Evolutionary conservation across 2,113 vertebrate genomes (phyloP).

Genomic region (Pelecanoides urinatrix): DNA sequence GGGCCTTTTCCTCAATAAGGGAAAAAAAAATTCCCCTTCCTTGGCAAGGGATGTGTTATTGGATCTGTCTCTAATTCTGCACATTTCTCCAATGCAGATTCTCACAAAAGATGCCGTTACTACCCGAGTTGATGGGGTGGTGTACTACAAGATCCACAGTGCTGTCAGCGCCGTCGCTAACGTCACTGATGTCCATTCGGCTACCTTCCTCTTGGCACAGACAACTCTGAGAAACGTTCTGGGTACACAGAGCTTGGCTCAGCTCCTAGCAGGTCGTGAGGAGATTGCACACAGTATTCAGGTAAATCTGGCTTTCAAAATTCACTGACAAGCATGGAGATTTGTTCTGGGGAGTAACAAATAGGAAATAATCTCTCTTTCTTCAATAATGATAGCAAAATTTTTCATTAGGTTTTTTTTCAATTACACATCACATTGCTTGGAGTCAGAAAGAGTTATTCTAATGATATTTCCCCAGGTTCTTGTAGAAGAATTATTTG

Average conservation of each 20-base stretch:
- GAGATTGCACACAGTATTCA: constrained; percentile 89
- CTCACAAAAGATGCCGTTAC: constrained; percentile 91
- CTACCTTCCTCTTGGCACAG: constrained; percentile 88
- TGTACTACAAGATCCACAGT: constrained; percentile 90
- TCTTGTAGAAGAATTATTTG: not conserved
- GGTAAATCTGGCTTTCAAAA: constrained; percentile 63
- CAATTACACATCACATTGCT: not conserved
- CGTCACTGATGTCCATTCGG: constrained; percentile 86
- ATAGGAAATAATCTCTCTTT: not conserved
- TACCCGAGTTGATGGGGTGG: constrained; percentile 86
- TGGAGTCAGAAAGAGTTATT: not conserved
- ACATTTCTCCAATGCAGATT: constrained; percentile 65
- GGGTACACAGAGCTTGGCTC: constrained; percentile 88
- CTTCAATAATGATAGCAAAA: not conserved
- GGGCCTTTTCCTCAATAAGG: not conserved
- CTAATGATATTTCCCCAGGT: not conserved
- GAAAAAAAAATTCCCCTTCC: not conserved
- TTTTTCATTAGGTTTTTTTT: not conserved
- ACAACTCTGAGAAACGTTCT: constrained; percentile 89
- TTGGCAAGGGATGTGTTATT: not conserved
- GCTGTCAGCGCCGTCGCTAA: constrained; percentile 88
- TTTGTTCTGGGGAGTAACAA: not conserved
- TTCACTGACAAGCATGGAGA: not conserved
- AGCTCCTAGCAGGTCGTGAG: constrained; percentile 88
- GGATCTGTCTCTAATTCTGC: not conserved